Evolutionary conservation across 2,888 invertebrate genomes (phyloP), one percentile per base, ranked within the genome.

Genomic region (Amiota minor): DNA sequence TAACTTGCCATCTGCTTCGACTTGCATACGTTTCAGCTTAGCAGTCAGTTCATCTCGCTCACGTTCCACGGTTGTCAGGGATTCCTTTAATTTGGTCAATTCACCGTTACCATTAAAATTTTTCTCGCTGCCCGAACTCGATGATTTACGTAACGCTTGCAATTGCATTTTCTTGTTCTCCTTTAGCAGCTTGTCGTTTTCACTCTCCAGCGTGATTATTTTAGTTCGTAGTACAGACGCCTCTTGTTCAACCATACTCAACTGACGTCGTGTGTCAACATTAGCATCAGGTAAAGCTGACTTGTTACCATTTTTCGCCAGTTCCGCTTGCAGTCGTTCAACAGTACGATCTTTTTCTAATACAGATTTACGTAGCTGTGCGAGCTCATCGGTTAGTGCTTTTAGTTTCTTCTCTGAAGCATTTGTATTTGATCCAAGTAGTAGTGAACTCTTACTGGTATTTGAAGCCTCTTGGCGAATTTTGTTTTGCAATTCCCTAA

Each of bases 281-380:
- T 80, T 81, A 74, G 91, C 89, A 86, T 93, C 93, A 74, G 92
- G 88, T 53, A n/a, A 16, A 11, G 18, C 67, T 9, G 56, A 71
- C 46, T 93, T 93, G 6, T 8, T 47, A 12, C 74, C 77, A 2
- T 71, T 73, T 23, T 72, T 73, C 11, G 47, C 12, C 14, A 73
- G 74, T 93, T 95, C 95, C 1, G 94, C 92, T 80, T 94, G 93
- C 71, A 96, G 90, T 79, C 94, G 91, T 89, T 96, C 95, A 81
- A 95, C 93, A 80, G 95, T 94, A 80, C 94, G 91, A 89, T 97
- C 96, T 88, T 95, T 96, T 88, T 96, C 96, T 72, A 94, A 93
- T 1, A 96, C 88, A 85, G 95, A 94, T 87, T 94, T 94, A 76
- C 94, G 91, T 46, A 96, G 89, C 80, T 94, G 94, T 71, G 92